phyloP scores from a whole-genome alignment of 2,797 vertebrate species.

The Alcedo atthis region DNA sequence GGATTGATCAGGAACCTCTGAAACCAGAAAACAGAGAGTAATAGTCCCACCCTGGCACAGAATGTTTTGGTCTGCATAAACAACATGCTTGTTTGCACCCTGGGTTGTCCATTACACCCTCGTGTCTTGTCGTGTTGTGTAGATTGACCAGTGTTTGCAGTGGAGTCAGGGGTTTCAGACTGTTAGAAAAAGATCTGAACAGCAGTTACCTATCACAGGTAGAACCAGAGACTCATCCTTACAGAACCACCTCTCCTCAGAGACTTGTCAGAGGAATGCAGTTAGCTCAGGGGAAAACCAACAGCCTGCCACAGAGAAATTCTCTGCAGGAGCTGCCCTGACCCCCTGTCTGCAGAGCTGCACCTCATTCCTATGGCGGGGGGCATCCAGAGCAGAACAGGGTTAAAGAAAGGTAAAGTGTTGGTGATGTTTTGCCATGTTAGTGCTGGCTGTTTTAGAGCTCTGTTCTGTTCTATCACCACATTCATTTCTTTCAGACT shows the following conservation, averaged over 20 bases:
- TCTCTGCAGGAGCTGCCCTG: not conserved
- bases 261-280: not conserved
- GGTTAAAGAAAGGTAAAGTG: not conserved
- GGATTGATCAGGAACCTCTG: not conserved
- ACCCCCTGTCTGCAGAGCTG: not conserved
- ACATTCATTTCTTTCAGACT: slow-evolving; percentile 82
- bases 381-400: not conserved
- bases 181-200: not conserved
- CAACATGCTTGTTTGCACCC: not conserved
- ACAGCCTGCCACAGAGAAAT: too few species aligned
- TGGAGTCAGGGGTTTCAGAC: not conserved
- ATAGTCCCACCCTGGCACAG: not conserved
- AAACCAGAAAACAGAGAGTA: not conserved
- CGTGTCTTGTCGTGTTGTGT: accelerated
- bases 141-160: not conserved
- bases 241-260: not conserved
- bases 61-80: not conserved
- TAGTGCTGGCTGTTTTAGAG: not conserved
- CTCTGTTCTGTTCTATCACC: not conserved
- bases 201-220: not conserved
- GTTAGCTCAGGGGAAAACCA: not conserved
- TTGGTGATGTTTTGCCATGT: not conserved
- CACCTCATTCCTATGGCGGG: not conserved
- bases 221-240: not conserved
- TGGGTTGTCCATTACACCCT: not conserved